phyloP scores from a whole-genome alignment of 2,797 vertebrate genomes.

The Amazona ochrocephala region DNA sequence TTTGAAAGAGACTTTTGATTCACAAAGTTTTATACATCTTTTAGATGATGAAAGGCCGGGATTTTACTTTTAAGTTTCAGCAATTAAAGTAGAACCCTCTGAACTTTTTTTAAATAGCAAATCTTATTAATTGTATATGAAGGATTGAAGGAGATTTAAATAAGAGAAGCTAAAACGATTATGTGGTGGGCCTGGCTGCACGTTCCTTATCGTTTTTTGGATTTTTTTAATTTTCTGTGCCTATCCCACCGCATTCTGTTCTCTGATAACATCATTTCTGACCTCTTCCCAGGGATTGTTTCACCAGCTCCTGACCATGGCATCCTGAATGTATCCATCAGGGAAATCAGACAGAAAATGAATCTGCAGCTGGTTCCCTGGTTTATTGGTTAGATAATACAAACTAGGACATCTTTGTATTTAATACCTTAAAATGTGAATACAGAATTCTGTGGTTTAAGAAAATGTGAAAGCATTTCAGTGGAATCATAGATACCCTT shows the following conservation, averaged over 20 bases:
- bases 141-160: conserved; percentile 71
- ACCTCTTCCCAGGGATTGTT: conserved; percentile 69
- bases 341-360: conserved; percentile 78
- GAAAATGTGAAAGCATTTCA: conserved; percentile 45
- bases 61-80: conserved; percentile 76
- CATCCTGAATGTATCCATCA: conserved; percentile 63
- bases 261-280: conserved; percentile 74
- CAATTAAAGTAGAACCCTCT: conserved; percentile 64
- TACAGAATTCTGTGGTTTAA: conserved; percentile 50
- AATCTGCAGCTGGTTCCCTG: conserved; percentile 67
- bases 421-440: conserved; percentile 47
- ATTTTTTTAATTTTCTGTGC: conserved; percentile 63
- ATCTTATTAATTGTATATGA: conserved; percentile 79
- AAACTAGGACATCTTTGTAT: conserved; percentile 62
- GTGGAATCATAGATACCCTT: conserved; percentile 11
- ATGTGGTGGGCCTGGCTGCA: neutral
- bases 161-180: conserved; percentile 53
- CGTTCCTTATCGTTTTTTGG: neutral
- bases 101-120: conserved; percentile 62
- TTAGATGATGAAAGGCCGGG: conserved; percentile 77
- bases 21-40: conserved; percentile 54
- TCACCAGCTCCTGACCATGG: conserved; percentile 59
- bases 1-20: conserved; percentile 75
- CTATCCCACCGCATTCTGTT: conserved; percentile 60
- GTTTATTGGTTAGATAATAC: conserved; percentile 74